phyloP scores from a whole-genome alignment of 92 coral and sea anemone species.

The Actinostola sp. region DNA sequence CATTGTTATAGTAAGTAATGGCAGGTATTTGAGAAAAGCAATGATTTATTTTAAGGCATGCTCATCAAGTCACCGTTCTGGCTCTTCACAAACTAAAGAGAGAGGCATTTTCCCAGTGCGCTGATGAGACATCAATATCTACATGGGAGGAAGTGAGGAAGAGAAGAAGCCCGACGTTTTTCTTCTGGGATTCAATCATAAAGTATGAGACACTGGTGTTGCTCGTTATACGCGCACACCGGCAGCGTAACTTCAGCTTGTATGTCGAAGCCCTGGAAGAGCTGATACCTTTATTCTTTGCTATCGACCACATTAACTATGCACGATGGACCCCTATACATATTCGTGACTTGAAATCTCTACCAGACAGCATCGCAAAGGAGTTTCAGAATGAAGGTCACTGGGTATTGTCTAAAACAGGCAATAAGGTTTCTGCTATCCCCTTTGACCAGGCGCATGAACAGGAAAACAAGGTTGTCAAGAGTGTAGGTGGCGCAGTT shows the following conservation, averaged over 20 bases:
- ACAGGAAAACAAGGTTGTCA: slow-evolving; percentile 58
- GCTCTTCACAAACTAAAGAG: slow-evolving; percentile 39
- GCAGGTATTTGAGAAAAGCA: too few species aligned
- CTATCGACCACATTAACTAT: slow-evolving; percentile 61
- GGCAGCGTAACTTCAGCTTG: slow-evolving; percentile 28
- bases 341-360: slow-evolving; percentile 65
- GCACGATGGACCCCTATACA: slow-evolving; percentile 70
- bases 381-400: slow-evolving; percentile 53
- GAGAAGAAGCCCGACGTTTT: slow-evolving; percentile 42
- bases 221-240: slow-evolving; percentile 46
- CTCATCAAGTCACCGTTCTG: too few species aligned
- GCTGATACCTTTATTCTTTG: slow-evolving; percentile 46
- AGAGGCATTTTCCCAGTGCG: slow-evolving; percentile 26
- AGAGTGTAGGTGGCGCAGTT: slow-evolving; percentile 58
- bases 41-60: too few species aligned
- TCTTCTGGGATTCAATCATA: slow-evolving; percentile 35
- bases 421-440: slow-evolving; percentile 48
- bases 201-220: slow-evolving; percentile 48
- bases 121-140: slow-evolving; percentile 7
- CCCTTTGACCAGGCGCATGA: slow-evolving; percentile 71
- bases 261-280: slow-evolving; percentile 49
- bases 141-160: slow-evolving; percentile 34
- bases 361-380: slow-evolving; percentile 31
- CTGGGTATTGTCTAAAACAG: slow-evolving; percentile 69
- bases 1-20: too few species aligned